Evolutionary conservation across 2,888 invertebrate genomes (phyloP).

Genomic region (Malthinus flaveolus): DNA sequence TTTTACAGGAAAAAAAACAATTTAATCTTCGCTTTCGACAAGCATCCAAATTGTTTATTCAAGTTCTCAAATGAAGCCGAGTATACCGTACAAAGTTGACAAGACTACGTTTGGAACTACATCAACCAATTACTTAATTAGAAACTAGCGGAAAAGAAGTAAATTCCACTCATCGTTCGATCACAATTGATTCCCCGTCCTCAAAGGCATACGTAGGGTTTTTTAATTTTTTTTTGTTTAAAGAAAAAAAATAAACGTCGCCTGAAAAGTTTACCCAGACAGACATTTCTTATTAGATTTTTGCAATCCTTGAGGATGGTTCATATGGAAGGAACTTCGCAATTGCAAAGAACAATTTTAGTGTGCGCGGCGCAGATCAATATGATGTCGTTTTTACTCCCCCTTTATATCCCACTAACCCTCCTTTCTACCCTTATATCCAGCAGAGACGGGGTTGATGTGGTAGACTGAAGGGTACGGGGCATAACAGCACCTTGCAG

Average conservation of each 20-base stretch:
- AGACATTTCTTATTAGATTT: slow-evolving; percentile 32
- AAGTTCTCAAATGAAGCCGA: background rate
- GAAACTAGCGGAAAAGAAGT: background rate
- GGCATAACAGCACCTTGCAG: slow-evolving; percentile 36
- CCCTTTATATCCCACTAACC: slow-evolving; percentile 21
- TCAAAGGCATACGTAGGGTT: background rate
- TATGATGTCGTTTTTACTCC: slow-evolving; percentile 35
- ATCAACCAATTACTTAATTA: slow-evolving; percentile 13
- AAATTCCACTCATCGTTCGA: background rate
- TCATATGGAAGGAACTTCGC: slow-evolving; percentile 36
- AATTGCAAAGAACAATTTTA: slow-evolving; percentile 32
- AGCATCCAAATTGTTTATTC: background rate
- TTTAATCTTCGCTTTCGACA: background rate
- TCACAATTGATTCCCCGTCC: slow-evolving; percentile 1
- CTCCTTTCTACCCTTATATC: slow-evolving; percentile 15
- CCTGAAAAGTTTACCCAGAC: slow-evolving; percentile 27
- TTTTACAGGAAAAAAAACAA: background rate
- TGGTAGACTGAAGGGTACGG: slow-evolving; percentile 34
- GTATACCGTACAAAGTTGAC: background rate
- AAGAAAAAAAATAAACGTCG: slow-evolving; percentile 6
- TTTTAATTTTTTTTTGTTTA: background rate
- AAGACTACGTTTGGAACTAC: background rate
- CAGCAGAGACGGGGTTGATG: slow-evolving; percentile 36
- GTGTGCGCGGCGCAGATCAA: slow-evolving; percentile 45
- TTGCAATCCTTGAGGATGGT: slow-evolving; percentile 37